Conservation (phyloP, 2,888 invertebrate species). For the Euzophera pinguis region DNA sequence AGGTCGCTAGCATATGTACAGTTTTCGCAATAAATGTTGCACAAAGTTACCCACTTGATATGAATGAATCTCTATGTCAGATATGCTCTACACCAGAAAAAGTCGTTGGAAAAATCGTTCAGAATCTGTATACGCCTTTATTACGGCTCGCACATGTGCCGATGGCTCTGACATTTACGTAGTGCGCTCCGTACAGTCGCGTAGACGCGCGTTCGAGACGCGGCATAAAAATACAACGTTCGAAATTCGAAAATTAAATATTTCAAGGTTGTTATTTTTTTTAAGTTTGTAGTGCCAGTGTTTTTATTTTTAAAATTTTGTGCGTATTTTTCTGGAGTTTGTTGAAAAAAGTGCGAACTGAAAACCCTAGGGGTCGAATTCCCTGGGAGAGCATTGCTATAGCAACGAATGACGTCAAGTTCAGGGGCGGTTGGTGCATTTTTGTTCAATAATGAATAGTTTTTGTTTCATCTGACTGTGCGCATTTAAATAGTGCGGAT, state of each 20-base stretch:
- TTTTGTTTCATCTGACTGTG: conserved; percentile 27
- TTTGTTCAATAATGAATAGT: conserved; percentile 68
- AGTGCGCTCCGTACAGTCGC: conserved; percentile 71
- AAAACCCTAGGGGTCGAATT: conserved; percentile 42
- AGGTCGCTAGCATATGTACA: too few relatives aligned
- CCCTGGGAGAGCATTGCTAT: conserved; percentile 62
- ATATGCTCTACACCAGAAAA: conserved; percentile 10
- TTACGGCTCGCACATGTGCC: conserved; percentile 72
- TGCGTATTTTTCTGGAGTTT: conserved; percentile 27
- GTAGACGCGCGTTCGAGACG: conserved; percentile 53
- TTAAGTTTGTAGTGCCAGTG: conserved; percentile 40
- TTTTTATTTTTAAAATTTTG: conserved; percentile 32
- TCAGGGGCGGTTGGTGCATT: conserved; percentile 76
- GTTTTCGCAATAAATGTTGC: too few relatives aligned
- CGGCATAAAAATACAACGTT: conserved; percentile 37
- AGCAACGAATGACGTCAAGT: conserved; percentile 74
- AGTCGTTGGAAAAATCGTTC: conserved; percentile 37
- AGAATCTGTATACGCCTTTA: conserved; percentile 47
- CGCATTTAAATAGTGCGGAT: conserved; percentile 11
- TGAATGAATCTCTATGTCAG: too few relatives aligned
- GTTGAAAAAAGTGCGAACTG: conserved; percentile 38
- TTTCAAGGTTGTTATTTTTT: conserved; percentile 33
- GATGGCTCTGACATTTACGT: conserved; percentile 75
- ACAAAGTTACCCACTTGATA: too few relatives aligned
- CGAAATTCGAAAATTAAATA: conserved; percentile 37